phyloP scores from a whole-genome alignment of 2,888 invertebrate species.

The Dolichopus griseipennis region DNA sequence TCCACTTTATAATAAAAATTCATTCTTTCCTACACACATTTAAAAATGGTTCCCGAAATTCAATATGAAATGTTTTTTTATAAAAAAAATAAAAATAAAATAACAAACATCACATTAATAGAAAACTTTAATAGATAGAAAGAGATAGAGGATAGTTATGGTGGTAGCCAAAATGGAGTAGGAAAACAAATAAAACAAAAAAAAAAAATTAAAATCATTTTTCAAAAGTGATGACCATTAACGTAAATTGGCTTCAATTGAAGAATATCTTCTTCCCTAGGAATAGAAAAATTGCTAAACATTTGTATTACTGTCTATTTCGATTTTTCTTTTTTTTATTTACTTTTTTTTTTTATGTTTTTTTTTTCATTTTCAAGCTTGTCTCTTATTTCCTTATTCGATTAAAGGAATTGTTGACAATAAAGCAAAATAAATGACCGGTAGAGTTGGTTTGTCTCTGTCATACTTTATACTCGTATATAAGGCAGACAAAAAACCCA shows the following conservation, averaged over 20 bases:
- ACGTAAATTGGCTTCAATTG: conserved; percentile 8
- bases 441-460: no score
- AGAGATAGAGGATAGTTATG: not conserved
- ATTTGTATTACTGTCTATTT: not conserved
- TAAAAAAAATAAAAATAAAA: not conserved
- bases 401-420: not conserved
- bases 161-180: not conserved
- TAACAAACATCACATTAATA: not conserved
- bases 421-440: not conserved
- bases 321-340: not conserved
- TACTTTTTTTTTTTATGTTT: not conserved
- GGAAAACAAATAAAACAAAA: no score
- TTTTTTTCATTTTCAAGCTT: not conserved
- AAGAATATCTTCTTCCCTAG: not conserved
- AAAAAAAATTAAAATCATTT: not conserved
- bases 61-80: not conserved
- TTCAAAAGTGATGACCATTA: conserved; percentile 8
- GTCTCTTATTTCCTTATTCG: conserved; percentile 5
- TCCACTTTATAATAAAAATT: not conserved
- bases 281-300: conserved; percentile 1
- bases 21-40: not conserved
- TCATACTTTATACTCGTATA: no score
- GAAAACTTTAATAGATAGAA: not conserved
- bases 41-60: not conserved
- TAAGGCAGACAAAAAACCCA: no score